These are phyloP conservation scores for Drosophila buzzatii DNA, from an alignment of 2,888 invertebrate species.

Conservation along the genomic window DNA sequence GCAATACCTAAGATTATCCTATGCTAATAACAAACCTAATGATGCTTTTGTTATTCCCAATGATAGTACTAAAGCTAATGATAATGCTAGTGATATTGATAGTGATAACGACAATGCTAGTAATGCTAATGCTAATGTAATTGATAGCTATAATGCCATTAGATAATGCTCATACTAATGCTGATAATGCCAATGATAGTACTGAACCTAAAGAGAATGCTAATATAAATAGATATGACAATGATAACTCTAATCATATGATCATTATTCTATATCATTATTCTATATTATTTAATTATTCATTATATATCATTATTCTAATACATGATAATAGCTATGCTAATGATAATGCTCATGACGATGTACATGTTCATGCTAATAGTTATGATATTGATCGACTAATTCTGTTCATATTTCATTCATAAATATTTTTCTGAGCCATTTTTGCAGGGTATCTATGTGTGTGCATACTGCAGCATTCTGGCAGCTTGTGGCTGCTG, in stretches of 20 bases:
- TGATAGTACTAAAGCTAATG: no score
- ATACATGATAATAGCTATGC: neutral
- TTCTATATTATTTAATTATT: no score
- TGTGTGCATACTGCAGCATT: neutral
- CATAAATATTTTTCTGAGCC: no score
- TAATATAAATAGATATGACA: neutral
- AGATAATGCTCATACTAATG: neutral
- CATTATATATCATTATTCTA: neutral
- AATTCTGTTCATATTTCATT: no score
- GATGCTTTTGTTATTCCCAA: no score
- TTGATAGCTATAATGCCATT: neutral
- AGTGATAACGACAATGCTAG: neutral
- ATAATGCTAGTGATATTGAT: no score
- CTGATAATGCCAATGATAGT: neutral
- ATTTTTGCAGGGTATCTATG: conserved; percentile 21
- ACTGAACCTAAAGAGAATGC: neutral
- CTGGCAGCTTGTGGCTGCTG: conserved; percentile 9
- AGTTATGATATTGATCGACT: neutral
- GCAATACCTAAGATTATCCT: no score
- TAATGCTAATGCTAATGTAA: neutral
- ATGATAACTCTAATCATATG: neutral
- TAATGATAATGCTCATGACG: neutral
- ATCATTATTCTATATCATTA: neutral
- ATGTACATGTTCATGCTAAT: neutral
- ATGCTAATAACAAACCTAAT: no score